Evolutionary conservation across 2,797 vertebrate species (phyloP).

Genomic region (Tarsius wallacei): DNA sequence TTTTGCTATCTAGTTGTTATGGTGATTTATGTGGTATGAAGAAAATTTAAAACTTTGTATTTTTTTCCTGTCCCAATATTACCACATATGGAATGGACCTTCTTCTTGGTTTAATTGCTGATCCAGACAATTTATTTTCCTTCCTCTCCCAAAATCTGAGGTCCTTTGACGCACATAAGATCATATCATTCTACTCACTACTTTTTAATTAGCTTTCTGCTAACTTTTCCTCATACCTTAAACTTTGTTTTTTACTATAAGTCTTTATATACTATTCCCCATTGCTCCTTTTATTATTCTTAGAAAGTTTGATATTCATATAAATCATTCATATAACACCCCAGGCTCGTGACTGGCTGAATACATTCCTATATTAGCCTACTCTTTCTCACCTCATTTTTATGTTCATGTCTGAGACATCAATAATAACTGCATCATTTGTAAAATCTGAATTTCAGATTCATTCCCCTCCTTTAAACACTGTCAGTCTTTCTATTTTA

Average conservation of each 20-base stretch:
- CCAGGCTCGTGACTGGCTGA: background rate
- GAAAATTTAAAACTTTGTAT: background rate
- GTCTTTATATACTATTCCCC: background rate
- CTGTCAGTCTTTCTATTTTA: background rate
- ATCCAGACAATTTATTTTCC: background rate
- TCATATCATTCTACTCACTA: background rate
- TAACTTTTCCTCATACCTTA: background rate
- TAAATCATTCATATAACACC: background rate
- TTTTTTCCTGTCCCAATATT: background rate
- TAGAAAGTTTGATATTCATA: background rate
- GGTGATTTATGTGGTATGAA: background rate
- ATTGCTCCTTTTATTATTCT: background rate
- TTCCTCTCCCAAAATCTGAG: background rate
- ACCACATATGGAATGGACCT: background rate
- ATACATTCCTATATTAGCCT: background rate
- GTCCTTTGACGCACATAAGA: background rate
- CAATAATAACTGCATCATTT: background rate
- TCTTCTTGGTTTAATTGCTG: background rate
- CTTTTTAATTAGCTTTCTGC: background rate
- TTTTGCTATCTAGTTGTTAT: background rate
- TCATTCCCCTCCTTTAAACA: background rate
- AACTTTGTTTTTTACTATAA: background rate
- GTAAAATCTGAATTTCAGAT: background rate
- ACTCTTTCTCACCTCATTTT: background rate
- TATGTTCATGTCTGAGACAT: background rate